Evolutionary conservation across 1,140 invertebrate genomes (phyloP), one percentile per base, ranked within the genome.

Genomic region (Drosophila pruinosa): DNA sequence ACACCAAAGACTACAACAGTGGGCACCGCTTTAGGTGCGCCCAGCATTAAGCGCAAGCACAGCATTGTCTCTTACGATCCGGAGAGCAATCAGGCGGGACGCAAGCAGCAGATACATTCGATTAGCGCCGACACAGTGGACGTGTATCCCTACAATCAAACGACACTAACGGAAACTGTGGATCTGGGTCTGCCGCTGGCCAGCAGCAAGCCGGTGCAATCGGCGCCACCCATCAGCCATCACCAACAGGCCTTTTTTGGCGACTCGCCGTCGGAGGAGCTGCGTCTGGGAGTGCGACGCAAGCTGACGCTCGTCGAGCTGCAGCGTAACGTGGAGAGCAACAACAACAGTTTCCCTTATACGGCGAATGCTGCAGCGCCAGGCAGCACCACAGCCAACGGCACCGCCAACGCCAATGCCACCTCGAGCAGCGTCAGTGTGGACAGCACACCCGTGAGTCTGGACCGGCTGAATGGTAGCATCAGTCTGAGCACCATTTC

Each of bases 41-140:
- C 72, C 1, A 88, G 38, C 39, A 56, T 91, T 41, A 89, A 89
- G 43, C 79, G 82, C 2, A 91, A 91, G 57, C 89, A 91, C 57
- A 91, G 89, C 50, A 91, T 91, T 12, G 89, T 90, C n/a, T 91
- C 83, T 7, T 91, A 89, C 31, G 89, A 90, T 73, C 89, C 89
- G 26, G 86, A 90, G 22, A 91, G 89, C 59, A 79, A 79, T 0
- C 89, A 91, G 54, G 79, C 79, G 0, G 89, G 89, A 0, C 72
- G 89, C 10, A 89, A 89, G 14, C 89, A 91, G 63, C 86, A 91
- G 64, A 91, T 91, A 7, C 89, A 91, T 24, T 91, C 89, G n/a
- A 91, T 91, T 14, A 91, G 89, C 19, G 89, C 89, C 4, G 89
- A 91, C 19, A 91, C 89, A 0, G 89, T 89, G 24, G 89, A 90